Evolutionary conservation across 1,140 invertebrate species (phyloP).

Genomic region (Drosophila lowei): DNA sequence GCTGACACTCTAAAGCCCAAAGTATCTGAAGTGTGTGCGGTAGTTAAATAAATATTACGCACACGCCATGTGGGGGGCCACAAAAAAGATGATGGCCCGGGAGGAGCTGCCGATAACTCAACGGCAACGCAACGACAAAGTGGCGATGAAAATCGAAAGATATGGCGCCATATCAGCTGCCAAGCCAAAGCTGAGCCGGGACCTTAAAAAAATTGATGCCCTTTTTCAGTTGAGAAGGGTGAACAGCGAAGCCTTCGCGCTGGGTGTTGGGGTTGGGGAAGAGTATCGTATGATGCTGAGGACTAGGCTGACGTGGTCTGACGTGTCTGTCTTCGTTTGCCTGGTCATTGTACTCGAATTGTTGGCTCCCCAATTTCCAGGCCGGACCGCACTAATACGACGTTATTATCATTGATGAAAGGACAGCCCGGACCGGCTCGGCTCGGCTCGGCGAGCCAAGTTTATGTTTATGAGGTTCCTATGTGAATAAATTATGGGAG

Average conservation of each 20-base stretch:
- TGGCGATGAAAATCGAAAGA: slow-evolving; percentile 69
- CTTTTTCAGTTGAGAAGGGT: slow-evolving; percentile 15
- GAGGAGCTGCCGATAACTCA: slow-evolving; percentile 29
- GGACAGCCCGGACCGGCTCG: slow-evolving; percentile 32
- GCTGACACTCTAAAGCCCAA: slow-evolving; percentile 27
- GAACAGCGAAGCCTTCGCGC: background rate
- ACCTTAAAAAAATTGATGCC: slow-evolving; percentile 48
- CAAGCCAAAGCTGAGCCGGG: slow-evolving; percentile 7
- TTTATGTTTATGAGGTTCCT: slow-evolving; percentile 63
- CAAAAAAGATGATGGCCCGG: slow-evolving; percentile 41
- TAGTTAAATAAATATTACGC: slow-evolving; percentile 66
- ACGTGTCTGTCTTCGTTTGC: slow-evolving; percentile 31
- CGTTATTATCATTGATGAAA: slow-evolving; percentile 77
- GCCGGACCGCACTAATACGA: slow-evolving; percentile 64
- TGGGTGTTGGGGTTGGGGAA: background rate
- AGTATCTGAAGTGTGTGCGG: slow-evolving; percentile 16
- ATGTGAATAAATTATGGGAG: slow-evolving; percentile 66
- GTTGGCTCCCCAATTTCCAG: slow-evolving; percentile 37
- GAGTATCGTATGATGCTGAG: too few species aligned
- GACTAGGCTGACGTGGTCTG: slow-evolving; percentile 27
- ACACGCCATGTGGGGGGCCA: slow-evolving; percentile 54
- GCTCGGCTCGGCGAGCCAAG: slow-evolving; percentile 32
- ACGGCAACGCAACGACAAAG: slow-evolving; percentile 26
- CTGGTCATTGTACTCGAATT: slow-evolving; percentile 60
- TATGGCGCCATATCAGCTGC: slow-evolving; percentile 49